A percentile compares a stretch with the other conserved stretches of the same genome.
phyloP scores from a whole-genome alignment of 2,797 vertebrate species.

The Anolis apletophallus region DNA sequence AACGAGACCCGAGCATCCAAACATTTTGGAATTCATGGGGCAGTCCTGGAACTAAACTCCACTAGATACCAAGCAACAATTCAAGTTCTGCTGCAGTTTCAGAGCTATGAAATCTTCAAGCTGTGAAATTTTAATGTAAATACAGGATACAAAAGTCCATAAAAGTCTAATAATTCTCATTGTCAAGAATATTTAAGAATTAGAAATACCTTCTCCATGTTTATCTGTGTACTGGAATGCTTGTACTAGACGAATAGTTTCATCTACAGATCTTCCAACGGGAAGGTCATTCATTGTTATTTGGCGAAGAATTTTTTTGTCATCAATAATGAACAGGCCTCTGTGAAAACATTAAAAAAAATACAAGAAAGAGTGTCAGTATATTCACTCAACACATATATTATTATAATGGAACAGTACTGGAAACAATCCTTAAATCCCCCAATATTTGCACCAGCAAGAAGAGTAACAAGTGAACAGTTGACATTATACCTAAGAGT shows the following conservation, averaged over 20 bases:
- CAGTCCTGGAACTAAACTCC: too few relatives aligned
- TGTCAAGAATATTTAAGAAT: constrained; percentile 3
- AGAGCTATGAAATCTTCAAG: constrained; percentile 7
- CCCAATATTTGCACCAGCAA: background rate
- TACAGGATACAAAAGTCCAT: background rate
- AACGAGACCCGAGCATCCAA: too few relatives aligned
- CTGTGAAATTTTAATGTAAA: constrained; percentile 22
- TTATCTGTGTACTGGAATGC: constrained; percentile 99
- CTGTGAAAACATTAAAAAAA: constrained; percentile 75
- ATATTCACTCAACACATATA: background rate
- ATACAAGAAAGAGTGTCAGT: background rate
- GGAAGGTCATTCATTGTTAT: constrained; percentile 99
- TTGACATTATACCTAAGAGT: constrained; percentile 87
- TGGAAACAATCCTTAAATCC: background rate
- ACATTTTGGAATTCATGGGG: too few relatives aligned
- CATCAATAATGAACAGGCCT: constrained; percentile 98
- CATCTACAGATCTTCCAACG: constrained; percentile 96
- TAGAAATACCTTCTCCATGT: constrained; percentile 91
- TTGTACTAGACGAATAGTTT: constrained; percentile 95
- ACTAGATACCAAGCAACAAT: too few relatives aligned
- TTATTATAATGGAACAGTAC: background rate
- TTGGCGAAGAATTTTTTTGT: constrained; percentile 92
- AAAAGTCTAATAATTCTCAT: background rate
- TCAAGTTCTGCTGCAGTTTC: background rate
- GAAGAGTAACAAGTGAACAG: background rate